phyloP scores from a whole-genome alignment of 2,113 vertebrate species.

The Excalfactoria chinensis region DNA sequence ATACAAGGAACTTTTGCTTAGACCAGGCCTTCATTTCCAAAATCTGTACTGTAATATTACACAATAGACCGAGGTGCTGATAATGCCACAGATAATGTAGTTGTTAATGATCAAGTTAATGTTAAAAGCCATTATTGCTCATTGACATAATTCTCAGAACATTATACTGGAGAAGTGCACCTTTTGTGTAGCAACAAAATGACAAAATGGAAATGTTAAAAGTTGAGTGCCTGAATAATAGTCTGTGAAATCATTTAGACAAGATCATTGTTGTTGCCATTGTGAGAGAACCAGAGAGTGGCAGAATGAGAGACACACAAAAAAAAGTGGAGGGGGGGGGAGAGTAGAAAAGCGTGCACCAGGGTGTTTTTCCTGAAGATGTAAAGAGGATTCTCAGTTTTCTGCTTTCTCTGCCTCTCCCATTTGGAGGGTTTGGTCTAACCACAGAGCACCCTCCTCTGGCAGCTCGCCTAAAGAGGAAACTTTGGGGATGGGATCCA shows the following conservation, averaged over 20 bases:
- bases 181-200: constrained; percentile 85
- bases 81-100: constrained; percentile 81
- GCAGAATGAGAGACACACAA: constrained; percentile 73
- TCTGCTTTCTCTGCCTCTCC: constrained; percentile 30
- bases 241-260: constrained; percentile 86
- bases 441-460: constrained; percentile 87
- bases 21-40: constrained; percentile 57
- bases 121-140: constrained; percentile 84
- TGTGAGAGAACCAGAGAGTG: constrained; percentile 80
- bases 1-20: constrained; percentile 21
- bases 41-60: constrained; percentile 67
- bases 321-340: not conserved
- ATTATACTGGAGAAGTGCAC: constrained; percentile 82
- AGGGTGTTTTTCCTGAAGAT: constrained; percentile 60
- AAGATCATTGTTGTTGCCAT: constrained; percentile 81
- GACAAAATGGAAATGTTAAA: constrained; percentile 86
- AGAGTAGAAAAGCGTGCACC: not conserved
- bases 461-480: constrained; percentile 84
- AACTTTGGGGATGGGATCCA: not conserved
- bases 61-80: constrained; percentile 79
- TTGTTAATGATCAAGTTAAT: constrained; percentile 86
- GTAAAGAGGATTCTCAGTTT: constrained; percentile 56
- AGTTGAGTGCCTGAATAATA: constrained; percentile 86
- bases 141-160: constrained; percentile 84
- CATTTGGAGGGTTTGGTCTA: constrained; percentile 67